Percentiles rank a stretch among this genome's conserved stretches.
Conservation (phyloP, 2,113 vertebrate species). For the Polypterus bichir region DNA sequence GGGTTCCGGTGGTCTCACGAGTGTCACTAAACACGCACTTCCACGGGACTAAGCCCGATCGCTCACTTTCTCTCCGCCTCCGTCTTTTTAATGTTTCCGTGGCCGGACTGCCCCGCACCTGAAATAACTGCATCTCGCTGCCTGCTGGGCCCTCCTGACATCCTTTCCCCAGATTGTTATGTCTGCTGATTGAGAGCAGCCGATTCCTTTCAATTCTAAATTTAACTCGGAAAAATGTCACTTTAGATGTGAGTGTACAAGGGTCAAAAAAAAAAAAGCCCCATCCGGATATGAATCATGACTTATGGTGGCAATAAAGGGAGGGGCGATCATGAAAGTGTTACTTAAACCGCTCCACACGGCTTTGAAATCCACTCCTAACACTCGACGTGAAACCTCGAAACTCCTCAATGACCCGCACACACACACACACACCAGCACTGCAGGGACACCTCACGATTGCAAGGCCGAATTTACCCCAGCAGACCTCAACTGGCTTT, state of each 20-base stretch:
- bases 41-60: neutral
- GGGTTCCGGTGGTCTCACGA: too few relatives aligned
- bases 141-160: constrained; percentile 33
- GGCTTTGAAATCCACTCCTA: too few relatives aligned
- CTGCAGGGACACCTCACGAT: too few relatives aligned
- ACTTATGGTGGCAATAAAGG: constrained; percentile 29
- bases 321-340: neutral
- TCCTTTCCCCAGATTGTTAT: constrained; percentile 67
- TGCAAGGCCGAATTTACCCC: too few relatives aligned
- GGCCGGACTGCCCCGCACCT: constrained; percentile 40
- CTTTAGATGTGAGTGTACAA: constrained; percentile 46
- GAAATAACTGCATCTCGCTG: constrained; percentile 45
- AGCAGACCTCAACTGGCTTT: too few relatives aligned
- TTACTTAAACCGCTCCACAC: neutral
- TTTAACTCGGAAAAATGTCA: constrained; percentile 65
- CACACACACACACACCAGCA: too few relatives aligned
- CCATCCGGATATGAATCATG: constrained; percentile 44
- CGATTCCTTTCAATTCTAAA: constrained; percentile 51
- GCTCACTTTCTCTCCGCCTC: neutral
- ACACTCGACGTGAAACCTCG: too few relatives aligned
- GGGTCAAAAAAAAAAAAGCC: constrained; percentile 35
- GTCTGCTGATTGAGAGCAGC: constrained; percentile 51
- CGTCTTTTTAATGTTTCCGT: constrained; percentile 23
- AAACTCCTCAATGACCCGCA: too few relatives aligned
- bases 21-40: too few relatives aligned